Percentiles rank a stretch among this genome's conserved stretches.
These are phyloP conservation scores for Ormyrus labotus DNA, from an alignment of 2,888 invertebrate species.

Conservation along the genomic window DNA sequence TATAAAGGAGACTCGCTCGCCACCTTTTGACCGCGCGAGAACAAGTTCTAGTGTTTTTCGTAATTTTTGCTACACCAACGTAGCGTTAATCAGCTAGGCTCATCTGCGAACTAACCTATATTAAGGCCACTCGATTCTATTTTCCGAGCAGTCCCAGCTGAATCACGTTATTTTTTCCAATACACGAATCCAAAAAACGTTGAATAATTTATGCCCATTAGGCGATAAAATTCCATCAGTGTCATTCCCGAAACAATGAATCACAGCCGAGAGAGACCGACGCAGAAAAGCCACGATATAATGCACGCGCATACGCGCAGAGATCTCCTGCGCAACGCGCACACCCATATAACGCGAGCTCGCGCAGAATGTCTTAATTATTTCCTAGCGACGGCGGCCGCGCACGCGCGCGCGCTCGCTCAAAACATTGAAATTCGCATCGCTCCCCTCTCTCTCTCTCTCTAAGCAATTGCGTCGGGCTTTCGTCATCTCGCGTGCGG, in stretches of 20 bases:
- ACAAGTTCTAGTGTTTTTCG: too few relatives aligned
- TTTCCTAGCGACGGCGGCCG: neutral
- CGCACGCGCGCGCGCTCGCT: neutral
- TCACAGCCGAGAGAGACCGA: neutral
- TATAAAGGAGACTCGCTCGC: too few relatives aligned
- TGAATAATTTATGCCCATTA: neutral
- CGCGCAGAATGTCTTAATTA: slow-evolving; percentile 21
- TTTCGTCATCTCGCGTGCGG: slow-evolving; percentile 45
- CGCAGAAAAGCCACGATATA: neutral
- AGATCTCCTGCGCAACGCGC: neutral
- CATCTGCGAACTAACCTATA: too few relatives aligned
- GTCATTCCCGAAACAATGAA: slow-evolving; percentile 2
- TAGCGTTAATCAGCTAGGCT: too few relatives aligned
- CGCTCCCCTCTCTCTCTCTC: too few relatives aligned
- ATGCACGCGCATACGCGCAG: too few relatives aligned
- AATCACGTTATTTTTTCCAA: too few relatives aligned
- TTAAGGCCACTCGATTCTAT: too few relatives aligned
- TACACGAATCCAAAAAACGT: too few relatives aligned
- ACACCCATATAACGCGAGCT: neutral
- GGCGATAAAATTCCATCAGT: slow-evolving; percentile 7
- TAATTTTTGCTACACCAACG: too few relatives aligned
- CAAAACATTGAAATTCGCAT: slow-evolving; percentile 27
- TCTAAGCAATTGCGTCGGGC: neutral
- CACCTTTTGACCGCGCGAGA: too few relatives aligned
- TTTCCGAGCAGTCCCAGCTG: too few relatives aligned